phyloP scores from a whole-genome alignment of 1,140 invertebrate species.

The Oedothorax gibbosus region DNA sequence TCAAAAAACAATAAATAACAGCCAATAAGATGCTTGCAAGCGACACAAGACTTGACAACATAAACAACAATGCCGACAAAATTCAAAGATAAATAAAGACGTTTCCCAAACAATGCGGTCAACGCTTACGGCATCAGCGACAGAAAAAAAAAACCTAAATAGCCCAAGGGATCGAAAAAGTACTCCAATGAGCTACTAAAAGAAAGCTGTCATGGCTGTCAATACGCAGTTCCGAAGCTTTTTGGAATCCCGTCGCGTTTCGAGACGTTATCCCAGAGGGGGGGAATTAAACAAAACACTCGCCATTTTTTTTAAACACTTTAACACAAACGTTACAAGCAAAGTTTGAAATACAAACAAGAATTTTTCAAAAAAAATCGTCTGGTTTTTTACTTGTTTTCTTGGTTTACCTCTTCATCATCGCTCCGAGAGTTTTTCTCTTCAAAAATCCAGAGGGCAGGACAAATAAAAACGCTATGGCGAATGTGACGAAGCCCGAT shows the following conservation, averaged over 20 bases:
- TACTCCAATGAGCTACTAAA: constrained; percentile 10
- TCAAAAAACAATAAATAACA: too few relatives aligned
- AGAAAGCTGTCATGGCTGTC: constrained; percentile 59
- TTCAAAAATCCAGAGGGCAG: constrained; percentile 48
- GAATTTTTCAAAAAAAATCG: constrained; percentile 2
- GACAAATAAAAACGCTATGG: constrained; percentile 48
- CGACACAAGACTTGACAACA: too few relatives aligned
- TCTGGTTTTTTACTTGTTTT: background rate
- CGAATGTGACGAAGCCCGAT: constrained; percentile 25
- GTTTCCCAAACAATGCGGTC: too few relatives aligned
- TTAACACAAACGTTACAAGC: background rate
- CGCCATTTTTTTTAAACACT: background rate
- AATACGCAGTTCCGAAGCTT: constrained; percentile 50
- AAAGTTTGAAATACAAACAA: background rate
- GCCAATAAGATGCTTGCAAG: too few relatives aligned
- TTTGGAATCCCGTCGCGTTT: constrained; percentile 18
- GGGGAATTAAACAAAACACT: background rate
- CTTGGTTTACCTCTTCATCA: constrained; percentile 21
- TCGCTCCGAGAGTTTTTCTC: constrained; percentile 30
- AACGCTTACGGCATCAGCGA: too few relatives aligned
- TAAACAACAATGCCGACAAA: too few relatives aligned
- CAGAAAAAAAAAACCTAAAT: constrained; percentile 10
- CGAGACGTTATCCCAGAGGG: background rate
- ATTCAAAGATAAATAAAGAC: too few relatives aligned
- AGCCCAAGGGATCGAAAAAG: constrained; percentile 9